Evolutionary conservation across 2,113 vertebrate genomes (phyloP).

Genomic region (Mandrillus leucophaeus): DNA sequence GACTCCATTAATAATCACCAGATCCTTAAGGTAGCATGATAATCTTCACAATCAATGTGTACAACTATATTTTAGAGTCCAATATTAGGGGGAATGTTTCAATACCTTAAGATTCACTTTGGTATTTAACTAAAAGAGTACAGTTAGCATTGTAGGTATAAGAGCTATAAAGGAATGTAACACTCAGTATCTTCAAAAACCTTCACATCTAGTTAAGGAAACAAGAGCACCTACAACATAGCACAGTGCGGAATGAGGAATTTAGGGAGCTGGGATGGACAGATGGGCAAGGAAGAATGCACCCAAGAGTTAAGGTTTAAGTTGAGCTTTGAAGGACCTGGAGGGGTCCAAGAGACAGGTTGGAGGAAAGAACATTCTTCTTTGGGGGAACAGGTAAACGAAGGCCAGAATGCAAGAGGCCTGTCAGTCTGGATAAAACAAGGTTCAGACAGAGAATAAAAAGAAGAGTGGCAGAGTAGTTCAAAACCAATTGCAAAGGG

Average conservation of each 20-base stretch:
- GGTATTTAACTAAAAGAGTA: slow-evolving; percentile 12
- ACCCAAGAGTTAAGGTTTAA: background rate
- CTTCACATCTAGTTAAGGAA: background rate
- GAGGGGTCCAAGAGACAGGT: background rate
- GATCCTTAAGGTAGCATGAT: background rate
- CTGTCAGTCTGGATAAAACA: background rate
- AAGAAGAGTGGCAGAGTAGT: background rate
- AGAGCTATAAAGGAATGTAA: slow-evolving; percentile 1
- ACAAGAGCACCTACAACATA: slow-evolving; percentile 21
- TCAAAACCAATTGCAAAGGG: background rate
- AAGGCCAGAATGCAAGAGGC: background rate
- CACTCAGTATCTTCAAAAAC: slow-evolving; percentile 2
- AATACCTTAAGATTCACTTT: slow-evolving; percentile 29
- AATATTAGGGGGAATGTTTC: background rate
- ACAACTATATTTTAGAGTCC: slow-evolving; percentile 16
- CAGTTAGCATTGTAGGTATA: background rate
- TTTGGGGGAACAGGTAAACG: background rate
- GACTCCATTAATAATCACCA: background rate
- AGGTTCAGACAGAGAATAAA: background rate
- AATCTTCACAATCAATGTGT: background rate
- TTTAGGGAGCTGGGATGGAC: background rate
- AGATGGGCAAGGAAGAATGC: slow-evolving; percentile 18
- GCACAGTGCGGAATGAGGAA: background rate
- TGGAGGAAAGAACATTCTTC: background rate
- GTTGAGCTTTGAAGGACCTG: background rate